phyloP scores from a whole-genome alignment of 1,140 invertebrate species.

The Ceratina japonica region DNA sequence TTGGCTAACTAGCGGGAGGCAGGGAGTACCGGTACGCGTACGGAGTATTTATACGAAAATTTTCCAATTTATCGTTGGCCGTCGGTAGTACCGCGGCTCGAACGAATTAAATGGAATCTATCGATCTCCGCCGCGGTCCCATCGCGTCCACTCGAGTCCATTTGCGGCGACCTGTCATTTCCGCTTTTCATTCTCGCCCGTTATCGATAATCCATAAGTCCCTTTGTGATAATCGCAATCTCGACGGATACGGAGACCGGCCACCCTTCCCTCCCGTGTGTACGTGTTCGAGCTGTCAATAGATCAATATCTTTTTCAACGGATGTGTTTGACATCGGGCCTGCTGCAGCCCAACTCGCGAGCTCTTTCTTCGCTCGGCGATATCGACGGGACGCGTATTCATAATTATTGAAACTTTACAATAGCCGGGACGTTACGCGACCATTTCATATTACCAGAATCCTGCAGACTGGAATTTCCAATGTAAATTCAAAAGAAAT shows the following conservation, averaged over 20 bases:
- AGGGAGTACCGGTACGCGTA: not conserved
- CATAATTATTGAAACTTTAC: not conserved
- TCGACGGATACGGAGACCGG: slow-evolving; percentile 24
- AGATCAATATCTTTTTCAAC: slow-evolving; percentile 35
- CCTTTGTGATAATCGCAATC: slow-evolving; percentile 53
- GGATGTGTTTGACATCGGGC: slow-evolving; percentile 32
- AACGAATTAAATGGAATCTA: slow-evolving; percentile 46
- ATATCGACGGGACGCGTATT: not conserved
- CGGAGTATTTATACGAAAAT: slow-evolving; percentile 28
- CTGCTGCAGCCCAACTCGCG: not conserved
- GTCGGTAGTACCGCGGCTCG: not conserved
- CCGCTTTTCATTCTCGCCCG: slow-evolving; percentile 41
- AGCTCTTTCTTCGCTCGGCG: not conserved
- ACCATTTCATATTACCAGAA: too few species aligned
- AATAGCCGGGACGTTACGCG: too few species aligned
- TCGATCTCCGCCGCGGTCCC: slow-evolving; percentile 13
- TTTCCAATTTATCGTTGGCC: slow-evolving; percentile 27
- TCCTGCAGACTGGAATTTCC: too few species aligned
- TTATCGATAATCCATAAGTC: slow-evolving; percentile 52
- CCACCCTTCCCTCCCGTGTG: slow-evolving; percentile 1
- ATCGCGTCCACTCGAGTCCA: slow-evolving; percentile 41
- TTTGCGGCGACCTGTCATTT: slow-evolving; percentile 40
- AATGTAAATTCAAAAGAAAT: not conserved
- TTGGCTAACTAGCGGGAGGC: too few species aligned
- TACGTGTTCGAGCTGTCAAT: slow-evolving; percentile 39